These are phyloP conservation scores for Ophion slaviceki DNA, from an alignment of 2,888 invertebrate genomes.

Conservation along the genomic window DNA sequence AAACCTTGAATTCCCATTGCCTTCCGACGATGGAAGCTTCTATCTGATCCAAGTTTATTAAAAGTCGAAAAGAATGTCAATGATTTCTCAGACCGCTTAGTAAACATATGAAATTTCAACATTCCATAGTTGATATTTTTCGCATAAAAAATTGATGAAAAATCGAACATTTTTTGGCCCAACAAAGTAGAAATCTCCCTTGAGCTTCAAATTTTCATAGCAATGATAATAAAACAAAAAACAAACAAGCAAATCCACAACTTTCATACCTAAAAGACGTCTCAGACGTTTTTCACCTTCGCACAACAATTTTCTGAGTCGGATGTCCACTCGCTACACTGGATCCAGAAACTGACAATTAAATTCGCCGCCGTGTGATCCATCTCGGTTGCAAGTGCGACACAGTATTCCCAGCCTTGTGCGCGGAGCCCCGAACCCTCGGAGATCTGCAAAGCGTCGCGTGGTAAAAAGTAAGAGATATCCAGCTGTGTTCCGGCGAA, in stretches of 20 bases:
- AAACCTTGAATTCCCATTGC: too few relatives aligned
- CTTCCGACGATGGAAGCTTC: too few relatives aligned
- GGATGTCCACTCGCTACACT: slow-evolving; percentile 68
- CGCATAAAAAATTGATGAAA: too few relatives aligned
- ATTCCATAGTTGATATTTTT: too few relatives aligned
- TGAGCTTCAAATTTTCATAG: too few relatives aligned
- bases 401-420: slow-evolving; percentile 46
- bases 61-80: too few relatives aligned
- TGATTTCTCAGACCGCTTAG: too few relatives aligned
- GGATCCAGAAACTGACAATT: slow-evolving; percentile 69
- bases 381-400: slow-evolving; percentile 71
- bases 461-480: slow-evolving; percentile 4
- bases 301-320: slow-evolving; percentile 73
- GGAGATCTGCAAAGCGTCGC: slow-evolving; percentile 43
- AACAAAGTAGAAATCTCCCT: too few relatives aligned
- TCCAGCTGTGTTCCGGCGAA: neutral
- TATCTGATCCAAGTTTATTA: too few relatives aligned
- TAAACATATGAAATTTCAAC: too few relatives aligned
- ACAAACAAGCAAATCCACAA: neutral
- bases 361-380: slow-evolving; percentile 72
- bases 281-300: slow-evolving; percentile 70
- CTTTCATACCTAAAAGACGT: neutral
- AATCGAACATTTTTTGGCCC: too few relatives aligned
- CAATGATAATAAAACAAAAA: neutral
- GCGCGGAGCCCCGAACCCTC: slow-evolving; percentile 20